These are phyloP conservation scores for Talpa occidentalis DNA, from an alignment of 2,113 vertebrate genomes.

Conservation along the genomic window DNA sequence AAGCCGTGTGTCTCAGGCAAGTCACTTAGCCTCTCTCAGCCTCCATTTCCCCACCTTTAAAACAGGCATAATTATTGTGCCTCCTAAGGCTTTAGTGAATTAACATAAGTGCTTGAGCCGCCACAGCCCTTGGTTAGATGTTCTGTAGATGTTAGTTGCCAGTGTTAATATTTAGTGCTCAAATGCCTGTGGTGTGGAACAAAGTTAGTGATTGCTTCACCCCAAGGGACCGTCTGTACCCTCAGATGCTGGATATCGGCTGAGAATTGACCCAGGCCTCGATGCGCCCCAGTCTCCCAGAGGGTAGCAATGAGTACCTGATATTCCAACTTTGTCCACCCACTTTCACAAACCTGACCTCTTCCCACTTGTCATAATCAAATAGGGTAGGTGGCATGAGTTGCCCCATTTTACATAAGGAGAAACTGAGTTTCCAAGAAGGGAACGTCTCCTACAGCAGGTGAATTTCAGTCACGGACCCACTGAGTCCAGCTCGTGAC, in stretches of 20 bases:
- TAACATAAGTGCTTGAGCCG: too few species aligned
- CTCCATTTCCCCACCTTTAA: not conserved
- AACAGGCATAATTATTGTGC: not conserved
- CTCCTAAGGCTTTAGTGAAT: not conserved
- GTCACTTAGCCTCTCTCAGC: not conserved
- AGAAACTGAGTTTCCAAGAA: not conserved
- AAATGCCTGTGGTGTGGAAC: not conserved
- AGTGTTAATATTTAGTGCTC: not conserved
- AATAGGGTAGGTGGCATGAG: not conserved
- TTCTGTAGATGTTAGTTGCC: not conserved
- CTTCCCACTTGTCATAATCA: not conserved
- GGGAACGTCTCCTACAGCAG: rapidly evolving
- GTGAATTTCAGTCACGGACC: not conserved
- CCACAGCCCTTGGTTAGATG: not conserved
- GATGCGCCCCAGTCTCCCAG: not conserved
- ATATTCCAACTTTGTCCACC: not conserved
- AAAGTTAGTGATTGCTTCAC: not conserved
- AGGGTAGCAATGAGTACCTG: not conserved
- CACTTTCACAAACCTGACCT: not conserved
- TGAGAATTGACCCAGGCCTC: not conserved
- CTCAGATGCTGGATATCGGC: not conserved
- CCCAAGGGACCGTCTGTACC: not conserved
- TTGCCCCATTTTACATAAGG: not conserved
- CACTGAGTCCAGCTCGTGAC: not conserved
- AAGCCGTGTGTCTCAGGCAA: not conserved